Base-by-base conservation (phyloP, 2,113 vertebrate species). In the Lanius ludovicianus region DNA sequence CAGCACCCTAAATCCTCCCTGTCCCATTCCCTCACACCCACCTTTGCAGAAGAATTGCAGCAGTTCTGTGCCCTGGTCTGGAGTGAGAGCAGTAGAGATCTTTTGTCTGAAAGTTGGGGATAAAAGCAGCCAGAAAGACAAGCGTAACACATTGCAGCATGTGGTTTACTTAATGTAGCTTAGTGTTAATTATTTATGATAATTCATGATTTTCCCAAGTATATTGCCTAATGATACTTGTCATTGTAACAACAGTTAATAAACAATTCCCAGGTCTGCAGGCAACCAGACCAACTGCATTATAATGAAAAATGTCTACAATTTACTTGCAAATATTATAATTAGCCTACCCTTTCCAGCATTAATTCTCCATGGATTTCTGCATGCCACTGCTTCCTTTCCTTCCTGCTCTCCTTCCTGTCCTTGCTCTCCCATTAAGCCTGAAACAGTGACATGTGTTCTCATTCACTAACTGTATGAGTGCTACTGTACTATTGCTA, bases 131-230 rank as follows among this genome's bases (percentile, higher is more conserved):
- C 59, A 86, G 53, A 85, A 78, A 93, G 70, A 60, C 11, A 62
- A 73, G 30, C 10, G 31, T 53, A 89, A 64, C 25, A 14, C 17
- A 42, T 10, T 2, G 4, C 81, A 86, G 42, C n/a, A 27, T 74
- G 90, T 84, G 75, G 71, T 78, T 88, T 88, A 67, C 55, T 83
- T 90, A 92, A 83, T 74, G 90, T 83, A 92, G 63, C 33, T 85
- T 79, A 73, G n/a, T 49, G 60, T 90, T 96, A 94, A 95, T 96
- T 96, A 95, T 95, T 93, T 59, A 93, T 85, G 75, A 44, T 77
- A 84, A 93, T 69, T 89, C 37, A 55, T 50, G 11, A 56, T 86
- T 92, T 94, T 83, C 31, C 39, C 25, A 69, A 75, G 19, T 56
- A 64, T 63, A 81, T 35, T 95, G 78, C 31, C 46, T 84, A 94